Percentiles rank a stretch among this genome's conserved stretches.
These are phyloP conservation scores for Pantala flavescens DNA, from an alignment of 1,140 invertebrate genomes.

Conservation along the genomic window DNA sequence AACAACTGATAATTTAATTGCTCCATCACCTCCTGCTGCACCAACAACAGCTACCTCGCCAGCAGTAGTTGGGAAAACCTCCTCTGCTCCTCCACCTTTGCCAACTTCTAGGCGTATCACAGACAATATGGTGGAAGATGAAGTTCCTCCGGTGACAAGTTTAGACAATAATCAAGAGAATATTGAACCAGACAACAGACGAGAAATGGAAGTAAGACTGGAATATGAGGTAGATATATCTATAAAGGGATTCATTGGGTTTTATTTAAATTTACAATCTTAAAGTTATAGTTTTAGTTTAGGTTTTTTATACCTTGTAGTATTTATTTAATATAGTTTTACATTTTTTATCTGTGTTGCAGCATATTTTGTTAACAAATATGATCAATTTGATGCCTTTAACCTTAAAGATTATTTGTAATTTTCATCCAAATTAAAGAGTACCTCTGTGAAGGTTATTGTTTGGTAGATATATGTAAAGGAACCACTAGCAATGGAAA, in stretches of 20 bases:
- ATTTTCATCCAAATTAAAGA: too few relatives aligned
- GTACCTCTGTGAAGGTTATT: too few relatives aligned
- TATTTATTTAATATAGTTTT: slow-evolving; percentile 1
- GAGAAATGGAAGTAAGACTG: slow-evolving; percentile 35
- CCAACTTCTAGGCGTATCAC: slow-evolving; percentile 39
- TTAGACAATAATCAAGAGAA: slow-evolving; percentile 61
- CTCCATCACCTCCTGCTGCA: slow-evolving; percentile 28
- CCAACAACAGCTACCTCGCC: slow-evolving; percentile 32
- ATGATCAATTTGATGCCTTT: too few relatives aligned
- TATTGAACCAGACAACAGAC: slow-evolving; percentile 54
- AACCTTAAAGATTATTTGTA: too few relatives aligned
- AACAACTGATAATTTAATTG: slow-evolving; percentile 34
- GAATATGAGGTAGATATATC: background rate
- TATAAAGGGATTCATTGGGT: too few relatives aligned
- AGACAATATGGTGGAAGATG: slow-evolving; percentile 39
- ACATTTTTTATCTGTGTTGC: background rate
- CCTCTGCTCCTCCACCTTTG: slow-evolving; percentile 21
- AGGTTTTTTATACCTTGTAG: slow-evolving; percentile 28
- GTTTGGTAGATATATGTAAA: too few relatives aligned
- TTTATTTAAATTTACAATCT: background rate
- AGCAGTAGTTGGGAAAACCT: slow-evolving; percentile 29
- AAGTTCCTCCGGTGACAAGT: slow-evolving; percentile 31
- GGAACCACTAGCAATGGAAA: too few relatives aligned
- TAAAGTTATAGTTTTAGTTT: background rate
- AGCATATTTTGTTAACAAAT: too few relatives aligned